Conservation (phyloP, 2,797 vertebrate genomes). For the Platyrinchus mystaceus region DNA sequence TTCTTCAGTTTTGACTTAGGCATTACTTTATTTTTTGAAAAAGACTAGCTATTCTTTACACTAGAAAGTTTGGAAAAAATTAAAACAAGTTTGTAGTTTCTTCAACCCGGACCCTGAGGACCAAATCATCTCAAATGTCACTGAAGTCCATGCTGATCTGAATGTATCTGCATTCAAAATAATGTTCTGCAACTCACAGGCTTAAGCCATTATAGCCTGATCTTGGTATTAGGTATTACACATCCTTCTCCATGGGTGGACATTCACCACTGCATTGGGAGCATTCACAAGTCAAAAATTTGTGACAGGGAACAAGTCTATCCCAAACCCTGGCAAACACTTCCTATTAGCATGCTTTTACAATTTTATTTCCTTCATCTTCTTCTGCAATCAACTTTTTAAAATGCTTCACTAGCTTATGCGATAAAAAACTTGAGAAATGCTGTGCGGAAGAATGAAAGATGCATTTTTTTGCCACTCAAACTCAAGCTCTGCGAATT, state of each 20-base stretch:
- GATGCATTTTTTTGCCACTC: not conserved
- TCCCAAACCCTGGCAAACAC: not conserved
- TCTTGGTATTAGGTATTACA: not conserved
- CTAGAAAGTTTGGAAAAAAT: not conserved
- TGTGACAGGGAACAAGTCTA: not conserved
- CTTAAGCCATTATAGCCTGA: not conserved
- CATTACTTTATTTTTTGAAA: not conserved
- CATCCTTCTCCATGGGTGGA: rapidly evolving
- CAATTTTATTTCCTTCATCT: not conserved
- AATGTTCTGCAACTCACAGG: not conserved
- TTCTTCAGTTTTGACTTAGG: not conserved
- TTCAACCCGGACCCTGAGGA: not conserved
- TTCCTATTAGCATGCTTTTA: not conserved
- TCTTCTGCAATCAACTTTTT: not conserved
- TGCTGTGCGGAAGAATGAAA: not conserved
- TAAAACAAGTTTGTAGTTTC: not conserved
- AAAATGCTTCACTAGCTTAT: not conserved
- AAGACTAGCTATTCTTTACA: not conserved
- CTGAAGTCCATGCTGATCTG: not conserved
- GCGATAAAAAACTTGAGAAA: not conserved
- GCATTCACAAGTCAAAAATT: not conserved
- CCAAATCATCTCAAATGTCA: not conserved
- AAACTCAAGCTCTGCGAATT: not conserved
- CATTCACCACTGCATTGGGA: not conserved
- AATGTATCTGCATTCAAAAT: not conserved